Evolutionary conservation across 2,797 vertebrate genomes (phyloP), one percentile per base, ranked within the genome.

Genomic region (Neostethus bicornis): DNA sequence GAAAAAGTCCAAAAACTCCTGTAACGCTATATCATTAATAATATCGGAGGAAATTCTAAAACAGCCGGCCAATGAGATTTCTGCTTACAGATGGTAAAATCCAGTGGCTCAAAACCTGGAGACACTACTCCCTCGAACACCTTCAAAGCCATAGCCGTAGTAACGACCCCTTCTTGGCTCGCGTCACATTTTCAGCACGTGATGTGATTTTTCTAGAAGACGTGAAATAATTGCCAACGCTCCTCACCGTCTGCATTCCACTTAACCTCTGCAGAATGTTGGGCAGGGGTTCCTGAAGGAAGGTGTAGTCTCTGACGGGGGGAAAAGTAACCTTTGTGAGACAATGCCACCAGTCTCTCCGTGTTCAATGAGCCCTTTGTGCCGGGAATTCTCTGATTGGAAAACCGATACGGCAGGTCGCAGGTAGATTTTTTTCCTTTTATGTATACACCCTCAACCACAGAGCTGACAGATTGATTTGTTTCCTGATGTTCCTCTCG

Each of bases 361-460:
- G 78, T 80, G 70, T 88, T 92, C 91, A 93, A 93, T 92, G 91
- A 87, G 43, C 75, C 70, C 90, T 91, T 92, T 93, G 92, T 93
- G 72, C 74, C 10, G 69, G 56, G 77, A 90, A 89, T 89, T 87
- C 91, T 82, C 87, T 81, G 85, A 91, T 90, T 83, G 87, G 92
- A 84, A 92, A 93, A 90, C 63, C 41, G 92, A 93, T 92, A 88
- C 86, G 82, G 47, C 37, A 86, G 82, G 80, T 88, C 85, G 85
- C 89, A 84, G 86, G 72, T 83, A 64, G 80, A 81, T 77, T 87
- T 85, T 84, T 65, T 80, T 66, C 26, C 26, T 28, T 31, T 57
- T 28, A 58, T 46, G 31, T 51, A 55, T 62, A 69, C 65, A 56
- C 61, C 50, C 54, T 54, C 43, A 60, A 73, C 62, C 54, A 49